Conservation (phyloP, 2,888 invertebrate species). For the Blastobasis adustella region DNA sequence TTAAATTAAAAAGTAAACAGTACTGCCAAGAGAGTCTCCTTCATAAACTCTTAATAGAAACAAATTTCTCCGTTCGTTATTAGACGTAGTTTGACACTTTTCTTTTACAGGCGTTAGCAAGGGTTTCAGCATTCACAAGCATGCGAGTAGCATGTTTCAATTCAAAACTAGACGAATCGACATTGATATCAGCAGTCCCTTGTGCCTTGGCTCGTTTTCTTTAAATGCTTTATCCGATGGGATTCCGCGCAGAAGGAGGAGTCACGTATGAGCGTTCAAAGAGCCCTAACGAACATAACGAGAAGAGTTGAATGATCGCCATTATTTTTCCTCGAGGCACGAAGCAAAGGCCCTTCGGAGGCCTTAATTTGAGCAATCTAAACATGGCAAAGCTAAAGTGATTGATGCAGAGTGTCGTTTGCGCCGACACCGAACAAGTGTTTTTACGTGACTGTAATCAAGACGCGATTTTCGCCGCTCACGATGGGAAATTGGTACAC, state of each 20-base stretch:
- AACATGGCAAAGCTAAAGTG: conserved; percentile 47
- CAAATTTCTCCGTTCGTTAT: no score
- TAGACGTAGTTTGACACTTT: no score
- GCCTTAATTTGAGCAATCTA: conserved; percentile 48
- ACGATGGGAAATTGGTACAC: conserved; percentile 41
- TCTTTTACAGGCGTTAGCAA: no score
- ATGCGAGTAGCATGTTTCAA: no score
- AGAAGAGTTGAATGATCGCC: conserved; percentile 49
- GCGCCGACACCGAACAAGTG: conserved; percentile 47
- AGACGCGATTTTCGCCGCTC: conserved; percentile 32
- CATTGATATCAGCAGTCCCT: no score
- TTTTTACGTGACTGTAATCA: conserved; percentile 59
- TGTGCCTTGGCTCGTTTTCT: not conserved
- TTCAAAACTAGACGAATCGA: no score
- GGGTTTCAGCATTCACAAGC: no score
- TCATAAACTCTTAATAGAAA: no score
- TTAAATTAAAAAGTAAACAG: no score
- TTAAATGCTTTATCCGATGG: not conserved
- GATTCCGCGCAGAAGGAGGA: not conserved
- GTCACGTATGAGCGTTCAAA: conserved; percentile 14
- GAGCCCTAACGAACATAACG: conserved; percentile 21
- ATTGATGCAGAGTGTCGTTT: conserved; percentile 40
- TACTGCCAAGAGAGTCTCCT: no score
- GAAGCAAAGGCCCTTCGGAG: conserved; percentile 10
- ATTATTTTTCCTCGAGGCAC: conserved; percentile 51